Evolutionary conservation across 2,113 vertebrate genomes (phyloP).

Genomic region (Hemibagrus wyckioides): DNA sequence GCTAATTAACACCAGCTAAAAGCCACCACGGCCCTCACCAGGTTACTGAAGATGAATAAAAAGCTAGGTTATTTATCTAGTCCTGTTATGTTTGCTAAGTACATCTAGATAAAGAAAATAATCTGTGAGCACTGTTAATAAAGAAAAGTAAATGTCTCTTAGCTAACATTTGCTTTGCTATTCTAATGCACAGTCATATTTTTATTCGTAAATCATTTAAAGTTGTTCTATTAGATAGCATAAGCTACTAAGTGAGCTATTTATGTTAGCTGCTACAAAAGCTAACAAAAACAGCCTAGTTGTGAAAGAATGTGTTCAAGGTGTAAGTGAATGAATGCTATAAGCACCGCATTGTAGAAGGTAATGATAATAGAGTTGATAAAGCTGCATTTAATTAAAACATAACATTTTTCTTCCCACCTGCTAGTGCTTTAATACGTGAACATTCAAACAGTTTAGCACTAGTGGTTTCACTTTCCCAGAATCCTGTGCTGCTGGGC

Average conservation of each 20-base stretch:
- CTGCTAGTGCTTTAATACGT: slow-evolving; percentile 89
- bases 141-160: neutral
- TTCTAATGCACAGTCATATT: neutral
- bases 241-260: neutral
- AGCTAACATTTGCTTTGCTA: neutral
- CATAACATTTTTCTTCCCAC: slow-evolving; percentile 62
- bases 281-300: neutral
- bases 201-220: neutral
- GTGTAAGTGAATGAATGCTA: neutral
- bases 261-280: neutral
- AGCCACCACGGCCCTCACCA: neutral
- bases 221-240: neutral
- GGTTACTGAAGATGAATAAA: neutral
- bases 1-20: neutral
- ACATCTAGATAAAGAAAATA: neutral
- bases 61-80: neutral
- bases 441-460: slow-evolving; percentile 91
- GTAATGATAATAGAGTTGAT: neutral
- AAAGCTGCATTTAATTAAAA: neutral
- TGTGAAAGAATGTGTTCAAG: neutral
- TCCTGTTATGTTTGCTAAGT: neutral
- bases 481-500: slow-evolving; percentile 75
- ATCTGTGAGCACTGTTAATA: neutral
- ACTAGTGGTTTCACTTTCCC: slow-evolving; percentile 81
- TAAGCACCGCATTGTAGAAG: neutral